Evolutionary conservation across 2,797 vertebrate species (phyloP), one percentile per base, ranked within the genome.

Genomic region (Hydrolagus colliei): DNA sequence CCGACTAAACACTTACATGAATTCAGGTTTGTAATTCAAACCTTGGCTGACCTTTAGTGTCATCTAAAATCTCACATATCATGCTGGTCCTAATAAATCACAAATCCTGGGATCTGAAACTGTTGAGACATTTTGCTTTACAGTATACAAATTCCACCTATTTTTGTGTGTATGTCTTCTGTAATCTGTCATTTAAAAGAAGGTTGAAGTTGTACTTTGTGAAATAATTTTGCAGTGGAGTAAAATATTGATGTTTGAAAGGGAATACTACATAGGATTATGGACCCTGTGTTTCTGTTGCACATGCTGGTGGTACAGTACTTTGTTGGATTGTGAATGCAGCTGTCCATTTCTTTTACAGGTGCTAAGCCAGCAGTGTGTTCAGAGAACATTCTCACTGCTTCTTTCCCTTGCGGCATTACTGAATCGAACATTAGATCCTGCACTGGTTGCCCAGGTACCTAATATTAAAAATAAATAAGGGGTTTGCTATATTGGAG

Each of bases 391-490:
- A 2, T 87, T 97, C 86, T 92, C 92, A 88, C 91, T 95, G 86
- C 92, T 97, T 85, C 89, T 98, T 89, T 93, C 91, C 4, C 89
- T 97, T 65, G 89, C 95, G 86, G 93, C 95, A 20, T 80, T 91
- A 87, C 91, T 96, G 86, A 92, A 96, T 86, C 95, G 94, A 89
- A 90, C 86, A 73, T 59, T 97, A 13, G 94, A 96, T 61, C 90
- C 92, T 88, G 89, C 93, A 73, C 75, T 95, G 79, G 90, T 97
- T 86, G 89, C 86, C 90, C 95, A 97, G 96, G 98, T 99, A 68
- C 52, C 71, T 52, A 3, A 1, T 67, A 35, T 5, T 3, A 16
- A 63, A 22, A 62, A 22, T 61, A 80, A 65, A 80, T 67, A 32
- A 32, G 18, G 52, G 20, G 41, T 1, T 80, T 80, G 61, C 13